Base-by-base conservation (phyloP, 92 coral and sea anemone species). In the Umimayanthus chanpuru region DNA sequence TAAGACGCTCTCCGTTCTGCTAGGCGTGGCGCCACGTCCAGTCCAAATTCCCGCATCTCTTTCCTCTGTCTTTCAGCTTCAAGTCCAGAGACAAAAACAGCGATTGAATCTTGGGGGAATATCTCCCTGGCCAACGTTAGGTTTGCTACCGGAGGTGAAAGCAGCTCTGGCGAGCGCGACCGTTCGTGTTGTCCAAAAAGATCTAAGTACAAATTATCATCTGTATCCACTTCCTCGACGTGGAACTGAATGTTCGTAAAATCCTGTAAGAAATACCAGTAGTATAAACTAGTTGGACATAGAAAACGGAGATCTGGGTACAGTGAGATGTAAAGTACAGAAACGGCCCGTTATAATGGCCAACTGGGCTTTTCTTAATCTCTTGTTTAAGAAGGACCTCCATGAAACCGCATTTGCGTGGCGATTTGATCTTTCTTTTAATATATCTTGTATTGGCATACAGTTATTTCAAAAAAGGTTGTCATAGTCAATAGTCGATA, bases 1-100 rank as follows among this genome's bases (percentile, higher is more conserved):
- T 95, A 97, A 15, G 90, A 91, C n/a, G 96, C 96, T 68, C 99
- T 82, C 73, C 99, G 89, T 77, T 95, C 97, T 11, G 99, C 99
- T 15, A 97, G 89, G 32, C 90, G 85, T 10, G 91, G 93, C 25
- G 99, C 99, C 18, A 88, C 94, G 30, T 95, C 95, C 20, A 91
- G 91, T n/a, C 98, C 98, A 87, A 97, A 94, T 74, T 90, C 90
- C 74, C 91, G 89, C 66, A 93, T 89, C 74, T 97, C 99, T 49
- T 86, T 87, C 74, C 94, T 85, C 87, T 97, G 98, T 85, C 99
- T 81, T 67, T 97, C 96, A 44, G 99, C 99, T 87, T 97, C 99
- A 80, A 92, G 94, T 28, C 98, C 99, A 36, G 96, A 95, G 73
- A 97, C 99, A 84, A 93, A 97, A 70, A 97, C 90, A 36, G 93